Evolutionary conservation across 2,797 vertebrate genomes (phyloP).

Genomic region (Momotus momota): DNA sequence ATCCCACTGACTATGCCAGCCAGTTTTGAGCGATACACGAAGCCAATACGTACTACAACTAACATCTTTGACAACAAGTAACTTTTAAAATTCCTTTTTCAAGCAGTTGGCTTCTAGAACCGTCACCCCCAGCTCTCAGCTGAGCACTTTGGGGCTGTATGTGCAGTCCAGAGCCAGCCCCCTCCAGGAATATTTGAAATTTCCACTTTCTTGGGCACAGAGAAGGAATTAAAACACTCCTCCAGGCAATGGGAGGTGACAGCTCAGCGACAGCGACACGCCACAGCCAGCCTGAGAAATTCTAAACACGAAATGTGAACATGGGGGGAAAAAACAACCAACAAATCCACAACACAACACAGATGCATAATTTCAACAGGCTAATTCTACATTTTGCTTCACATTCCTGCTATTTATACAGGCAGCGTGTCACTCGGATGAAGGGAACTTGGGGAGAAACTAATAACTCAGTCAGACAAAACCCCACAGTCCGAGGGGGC

Average conservation of each 20-base stretch:
- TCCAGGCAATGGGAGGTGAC: neutral
- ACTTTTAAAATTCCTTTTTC: neutral
- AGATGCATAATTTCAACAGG: neutral
- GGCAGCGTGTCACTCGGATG: neutral
- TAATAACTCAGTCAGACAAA: constrained; percentile 44
- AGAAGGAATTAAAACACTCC: constrained; percentile 4
- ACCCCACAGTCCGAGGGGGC: neutral
- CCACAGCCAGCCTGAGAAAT: neutral
- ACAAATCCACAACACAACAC: neutral
- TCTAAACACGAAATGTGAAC: neutral
- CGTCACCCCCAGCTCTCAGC: neutral
- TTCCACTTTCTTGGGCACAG: neutral
- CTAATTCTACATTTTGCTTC: constrained; percentile 18
- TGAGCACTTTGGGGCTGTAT: neutral
- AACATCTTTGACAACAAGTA: neutral
- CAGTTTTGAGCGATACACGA: neutral
- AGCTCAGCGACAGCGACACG: neutral
- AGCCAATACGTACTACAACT: neutral
- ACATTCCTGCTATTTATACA: neutral
- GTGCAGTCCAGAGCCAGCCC: neutral
- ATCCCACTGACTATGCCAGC: neutral
- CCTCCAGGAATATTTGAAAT: neutral
- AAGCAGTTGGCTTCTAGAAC: neutral
- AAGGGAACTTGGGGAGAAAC: neutral
- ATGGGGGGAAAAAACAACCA: neutral